Evolutionary conservation across 2,797 vertebrate species (phyloP).

Genomic region (Chelmon rostratus): DNA sequence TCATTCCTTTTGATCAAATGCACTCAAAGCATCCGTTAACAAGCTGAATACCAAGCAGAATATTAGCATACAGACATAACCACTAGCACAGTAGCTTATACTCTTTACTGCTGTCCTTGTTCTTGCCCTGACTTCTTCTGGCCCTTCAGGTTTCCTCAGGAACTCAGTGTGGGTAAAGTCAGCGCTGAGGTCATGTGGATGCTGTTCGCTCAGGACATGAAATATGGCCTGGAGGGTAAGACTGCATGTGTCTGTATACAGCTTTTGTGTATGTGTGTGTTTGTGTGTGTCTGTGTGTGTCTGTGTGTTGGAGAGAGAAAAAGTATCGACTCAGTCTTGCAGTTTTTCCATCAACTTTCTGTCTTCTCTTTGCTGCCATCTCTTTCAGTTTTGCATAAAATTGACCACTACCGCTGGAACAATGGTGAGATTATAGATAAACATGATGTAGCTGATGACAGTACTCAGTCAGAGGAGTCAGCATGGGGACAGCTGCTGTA

Average conservation of each 20-base stretch:
- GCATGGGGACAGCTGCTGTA: not conserved
- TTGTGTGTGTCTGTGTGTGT: slow-evolving; percentile 11
- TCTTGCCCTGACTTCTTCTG: slow-evolving; percentile 2
- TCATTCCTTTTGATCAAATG: not conserved
- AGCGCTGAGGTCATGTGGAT: slow-evolving; percentile 98
- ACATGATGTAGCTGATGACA: not conserved
- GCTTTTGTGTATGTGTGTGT: slow-evolving; percentile 14
- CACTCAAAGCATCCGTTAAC: not conserved
- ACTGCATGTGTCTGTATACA: not conserved
- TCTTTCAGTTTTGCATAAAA: slow-evolving; percentile 78
- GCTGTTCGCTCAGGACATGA: slow-evolving; percentile 98
- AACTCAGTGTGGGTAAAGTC: slow-evolving; percentile 95
- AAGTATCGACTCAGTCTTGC: not conserved
- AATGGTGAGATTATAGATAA: slow-evolving; percentile 77
- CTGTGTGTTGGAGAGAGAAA: not conserved
- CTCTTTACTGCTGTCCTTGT: not conserved
- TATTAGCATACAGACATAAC: not conserved
- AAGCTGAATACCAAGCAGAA: not conserved
- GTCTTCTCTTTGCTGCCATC: slow-evolving; percentile 24
- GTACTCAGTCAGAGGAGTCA: slow-evolving; percentile 18
- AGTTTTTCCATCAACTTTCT: slow-evolving; percentile 22
- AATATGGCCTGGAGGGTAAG: slow-evolving; percentile 97
- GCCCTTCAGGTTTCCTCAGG: slow-evolving; percentile 86
- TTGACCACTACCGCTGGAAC: slow-evolving; percentile 67
- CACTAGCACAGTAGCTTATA: not conserved